phyloP scores from a whole-genome alignment of 35 echinoderm and acorn worm species.

The Diadema setosum region DNA sequence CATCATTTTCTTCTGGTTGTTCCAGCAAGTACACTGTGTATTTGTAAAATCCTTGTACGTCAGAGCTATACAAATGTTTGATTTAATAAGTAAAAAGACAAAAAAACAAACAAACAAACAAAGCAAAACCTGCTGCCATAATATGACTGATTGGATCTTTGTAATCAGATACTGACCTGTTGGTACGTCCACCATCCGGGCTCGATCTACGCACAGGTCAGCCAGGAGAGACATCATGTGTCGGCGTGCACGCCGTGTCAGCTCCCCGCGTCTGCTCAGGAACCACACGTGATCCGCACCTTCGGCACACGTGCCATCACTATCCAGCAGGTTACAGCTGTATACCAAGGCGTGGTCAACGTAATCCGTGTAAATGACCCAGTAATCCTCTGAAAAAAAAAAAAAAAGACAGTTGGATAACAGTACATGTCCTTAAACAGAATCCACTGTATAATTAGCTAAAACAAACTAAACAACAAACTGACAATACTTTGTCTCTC shows the following conservation, averaged over 20 bases:
- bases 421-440: background rate
- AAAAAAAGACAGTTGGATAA: background rate
- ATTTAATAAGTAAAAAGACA: too few species aligned
- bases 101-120: too few species aligned
- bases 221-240: background rate
- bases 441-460: background rate
- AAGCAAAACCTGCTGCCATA: too few species aligned
- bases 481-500: background rate
- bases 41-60: too few species aligned
- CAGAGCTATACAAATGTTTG: too few species aligned
- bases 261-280: background rate
- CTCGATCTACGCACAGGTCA: background rate
- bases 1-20: too few species aligned
- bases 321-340: constrained; percentile 14
- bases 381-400: constrained; percentile 39
- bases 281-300: constrained; percentile 13
- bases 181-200: background rate
- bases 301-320: constrained; percentile 36
- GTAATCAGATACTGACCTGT: background rate
- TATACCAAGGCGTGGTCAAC: constrained; percentile 42
- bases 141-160: too few species aligned
- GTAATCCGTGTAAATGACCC: constrained; percentile 62
- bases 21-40: too few species aligned
- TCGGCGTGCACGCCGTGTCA: background rate
- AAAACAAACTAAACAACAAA: background rate